Percentiles rank a stretch among this genome's conserved stretches.
These are phyloP conservation scores for Channa argus DNA, from an alignment of 2,113 vertebrate species.

Conservation along the genomic window DNA sequence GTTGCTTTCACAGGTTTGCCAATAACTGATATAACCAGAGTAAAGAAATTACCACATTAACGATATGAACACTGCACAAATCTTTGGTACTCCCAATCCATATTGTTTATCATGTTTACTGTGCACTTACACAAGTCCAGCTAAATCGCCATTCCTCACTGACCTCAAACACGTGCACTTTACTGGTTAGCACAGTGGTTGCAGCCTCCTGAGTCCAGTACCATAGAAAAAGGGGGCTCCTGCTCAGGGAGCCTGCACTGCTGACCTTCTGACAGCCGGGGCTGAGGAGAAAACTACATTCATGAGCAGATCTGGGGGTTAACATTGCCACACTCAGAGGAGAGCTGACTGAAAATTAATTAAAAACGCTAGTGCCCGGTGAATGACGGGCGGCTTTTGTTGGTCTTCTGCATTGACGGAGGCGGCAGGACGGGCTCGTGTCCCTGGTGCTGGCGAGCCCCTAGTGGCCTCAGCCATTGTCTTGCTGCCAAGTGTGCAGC, in stretches of 20 bases:
- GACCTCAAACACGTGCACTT: slow-evolving; percentile 46
- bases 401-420: slow-evolving; percentile 90
- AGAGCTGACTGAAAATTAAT: slow-evolving; percentile 98
- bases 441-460: slow-evolving; percentile 87
- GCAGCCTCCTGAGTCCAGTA: slow-evolving; percentile 56
- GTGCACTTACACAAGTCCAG: slow-evolving; percentile 45
- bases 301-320: slow-evolving; percentile 80
- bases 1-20: slow-evolving; percentile 23
- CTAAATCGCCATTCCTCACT: slow-evolving; percentile 28
- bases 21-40: slow-evolving; percentile 36
- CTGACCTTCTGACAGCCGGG: slow-evolving; percentile 81
- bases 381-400: slow-evolving; percentile 92
- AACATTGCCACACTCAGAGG: slow-evolving; percentile 84
- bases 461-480: slow-evolving; percentile 94
- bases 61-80: slow-evolving; percentile 25
- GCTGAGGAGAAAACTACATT: slow-evolving; percentile 77
- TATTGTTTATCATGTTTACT: slow-evolving; percentile 62
- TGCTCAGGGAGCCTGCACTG: slow-evolving; percentile 59
- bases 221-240: slow-evolving; percentile 50
- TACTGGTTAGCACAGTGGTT: slow-evolving; percentile 61
- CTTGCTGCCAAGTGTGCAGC: slow-evolving; percentile 87
- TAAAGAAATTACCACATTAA: slow-evolving; percentile 32
- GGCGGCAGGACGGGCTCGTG: slow-evolving; percentile 90
- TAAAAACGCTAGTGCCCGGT: slow-evolving; percentile 94
- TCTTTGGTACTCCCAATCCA: slow-evolving; percentile 50